Conservation (phyloP, 2,113 vertebrate species). For the Chaetodon auriga region DNA sequence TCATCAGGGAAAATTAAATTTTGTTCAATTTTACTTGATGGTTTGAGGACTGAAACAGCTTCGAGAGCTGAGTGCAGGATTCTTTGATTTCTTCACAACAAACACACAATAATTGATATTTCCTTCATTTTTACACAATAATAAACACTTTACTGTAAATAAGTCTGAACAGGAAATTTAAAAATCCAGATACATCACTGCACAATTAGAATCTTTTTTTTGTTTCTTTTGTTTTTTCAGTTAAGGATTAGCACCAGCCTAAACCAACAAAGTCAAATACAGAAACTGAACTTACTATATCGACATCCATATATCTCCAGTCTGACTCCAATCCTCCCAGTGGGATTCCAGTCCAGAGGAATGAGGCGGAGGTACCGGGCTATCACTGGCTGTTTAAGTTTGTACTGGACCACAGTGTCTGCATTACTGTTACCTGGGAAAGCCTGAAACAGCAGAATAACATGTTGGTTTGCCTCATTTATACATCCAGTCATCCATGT, state of each 20-base stretch:
- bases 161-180: not conserved
- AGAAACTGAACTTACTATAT: constrained; percentile 67
- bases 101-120: not conserved
- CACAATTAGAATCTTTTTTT: not conserved
- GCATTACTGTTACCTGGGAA: constrained; percentile 80
- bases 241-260: not conserved
- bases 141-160: not conserved
- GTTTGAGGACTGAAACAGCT: too few relatives aligned
- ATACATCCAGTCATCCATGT: not conserved
- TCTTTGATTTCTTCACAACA: too few relatives aligned
- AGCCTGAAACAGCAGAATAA: constrained; percentile 56
- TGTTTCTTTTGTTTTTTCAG: too few relatives aligned
- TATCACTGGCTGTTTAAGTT: constrained; percentile 70
- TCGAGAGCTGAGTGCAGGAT: too few relatives aligned
- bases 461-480: not conserved
- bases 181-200: too few relatives aligned
- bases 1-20: too few relatives aligned
- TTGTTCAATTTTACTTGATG: too few relatives aligned
- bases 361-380: constrained; percentile 76
- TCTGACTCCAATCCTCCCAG: constrained; percentile 78
- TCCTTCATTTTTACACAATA: not conserved
- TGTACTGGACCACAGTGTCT: constrained; percentile 79
- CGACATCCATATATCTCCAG: constrained; percentile 79
- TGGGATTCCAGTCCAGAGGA: constrained; percentile 79
- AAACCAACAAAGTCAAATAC: not conserved